A percentile compares a stretch with the other conserved stretches of the same genome.
Evolutionary conservation across 2,888 invertebrate genomes (phyloP).

Genomic region (Coenonympha arcania): DNA sequence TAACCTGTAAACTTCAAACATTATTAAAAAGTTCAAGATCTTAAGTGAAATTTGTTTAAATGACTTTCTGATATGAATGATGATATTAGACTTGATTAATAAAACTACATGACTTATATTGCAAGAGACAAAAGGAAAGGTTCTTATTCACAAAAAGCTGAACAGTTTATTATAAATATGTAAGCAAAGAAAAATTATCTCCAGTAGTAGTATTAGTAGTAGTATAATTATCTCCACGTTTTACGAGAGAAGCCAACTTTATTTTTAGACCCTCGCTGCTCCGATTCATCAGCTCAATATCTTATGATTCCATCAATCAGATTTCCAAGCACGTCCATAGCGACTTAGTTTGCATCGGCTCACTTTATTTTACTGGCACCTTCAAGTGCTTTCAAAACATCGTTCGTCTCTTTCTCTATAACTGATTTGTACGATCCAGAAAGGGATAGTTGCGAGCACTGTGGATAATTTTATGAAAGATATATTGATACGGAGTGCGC

Average conservation of each 20-base stretch:
- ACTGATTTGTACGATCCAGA: neutral
- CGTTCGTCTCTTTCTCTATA: slow-evolving; percentile 13
- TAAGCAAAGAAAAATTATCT: neutral
- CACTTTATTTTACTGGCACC: slow-evolving; percentile 20
- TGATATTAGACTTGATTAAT: no score
- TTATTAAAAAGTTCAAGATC: no score
- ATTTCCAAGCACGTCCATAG: slow-evolving; percentile 23
- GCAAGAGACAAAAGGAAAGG: no score
- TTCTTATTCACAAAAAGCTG: no score
- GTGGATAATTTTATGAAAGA: slow-evolving; percentile 22
- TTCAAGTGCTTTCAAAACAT: slow-evolving; percentile 16
- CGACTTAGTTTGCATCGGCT: slow-evolving; percentile 25
- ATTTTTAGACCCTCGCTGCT: slow-evolving; percentile 7
- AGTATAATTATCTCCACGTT: slow-evolving; percentile 1
- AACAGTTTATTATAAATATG: no score
- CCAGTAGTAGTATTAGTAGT: neutral
- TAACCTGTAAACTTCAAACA: no score
- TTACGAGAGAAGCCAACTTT: slow-evolving; percentile 2
- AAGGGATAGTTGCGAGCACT: slow-evolving; percentile 10
- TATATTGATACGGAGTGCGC: slow-evolving; percentile 28
- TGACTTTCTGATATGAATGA: no score
- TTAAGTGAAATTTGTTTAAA: no score
- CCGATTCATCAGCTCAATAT: slow-evolving; percentile 17
- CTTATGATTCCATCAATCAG: slow-evolving; percentile 20
- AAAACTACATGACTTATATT: no score